These are phyloP conservation scores for Epizoanthus ramosus DNA, from an alignment of 92 coral and sea anemone genomes.

Conservation along the genomic window DNA sequence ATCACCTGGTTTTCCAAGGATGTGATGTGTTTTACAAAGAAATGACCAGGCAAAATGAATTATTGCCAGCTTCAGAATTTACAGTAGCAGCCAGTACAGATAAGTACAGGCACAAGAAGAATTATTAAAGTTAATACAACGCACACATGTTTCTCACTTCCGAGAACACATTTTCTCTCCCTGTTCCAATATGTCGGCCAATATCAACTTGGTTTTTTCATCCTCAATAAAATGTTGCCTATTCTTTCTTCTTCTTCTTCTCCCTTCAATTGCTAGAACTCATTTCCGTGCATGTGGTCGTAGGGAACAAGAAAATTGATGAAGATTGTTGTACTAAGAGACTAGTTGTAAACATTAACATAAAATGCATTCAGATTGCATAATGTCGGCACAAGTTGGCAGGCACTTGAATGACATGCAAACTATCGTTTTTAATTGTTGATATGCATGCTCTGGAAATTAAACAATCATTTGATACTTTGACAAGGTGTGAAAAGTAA, in stretches of 20 bases:
- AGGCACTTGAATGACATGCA: constrained; percentile 4
- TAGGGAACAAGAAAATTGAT: not conserved
- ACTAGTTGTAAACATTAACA: not conserved
- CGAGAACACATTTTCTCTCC: constrained; percentile 15
- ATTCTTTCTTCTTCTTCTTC: not conserved
- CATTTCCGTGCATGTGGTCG: not conserved
- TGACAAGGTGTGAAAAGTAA: constrained; percentile 26
- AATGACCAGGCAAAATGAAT: constrained; percentile 18
- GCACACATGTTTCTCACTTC: constrained; percentile 4
- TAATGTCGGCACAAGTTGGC: not conserved
- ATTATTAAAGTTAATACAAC: constrained; percentile 15
- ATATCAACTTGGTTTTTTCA: constrained; percentile 15
- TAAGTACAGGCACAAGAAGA: constrained; percentile 9
- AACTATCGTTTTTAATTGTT: constrained; percentile 6
- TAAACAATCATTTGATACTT: constrained; percentile 1
- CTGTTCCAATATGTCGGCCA: not conserved
- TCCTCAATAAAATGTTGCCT: not conserved
- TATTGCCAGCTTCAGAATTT: constrained; percentile 20
- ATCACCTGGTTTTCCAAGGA: too few species aligned
- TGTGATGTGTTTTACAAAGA: too few species aligned
- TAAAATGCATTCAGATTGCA: not conserved
- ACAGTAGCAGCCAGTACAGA: constrained; percentile 6
- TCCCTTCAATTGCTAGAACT: constrained; percentile 17
- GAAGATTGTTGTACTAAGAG: constrained; percentile 4
- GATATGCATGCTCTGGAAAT: constrained; percentile 13